These are phyloP conservation scores for Pseudobourletiella spinata DNA, from an alignment of 1,140 invertebrate genomes.

Conservation along the genomic window DNA sequence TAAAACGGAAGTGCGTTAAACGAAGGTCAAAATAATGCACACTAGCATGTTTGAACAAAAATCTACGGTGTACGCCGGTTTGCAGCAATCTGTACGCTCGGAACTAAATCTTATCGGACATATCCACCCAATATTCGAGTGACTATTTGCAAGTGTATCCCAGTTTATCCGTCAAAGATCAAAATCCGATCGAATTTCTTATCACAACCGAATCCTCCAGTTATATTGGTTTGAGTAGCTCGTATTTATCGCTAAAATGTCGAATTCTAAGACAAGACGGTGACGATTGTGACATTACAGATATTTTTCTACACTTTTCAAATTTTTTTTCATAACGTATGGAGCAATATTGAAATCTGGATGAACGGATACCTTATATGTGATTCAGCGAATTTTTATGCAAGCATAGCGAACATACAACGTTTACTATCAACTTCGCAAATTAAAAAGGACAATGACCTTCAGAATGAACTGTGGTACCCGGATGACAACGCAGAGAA, in stretches of 20 bases:
- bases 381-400: not conserved
- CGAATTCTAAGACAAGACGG: not conserved
- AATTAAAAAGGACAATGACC: not conserved
- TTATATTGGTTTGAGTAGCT: not conserved
- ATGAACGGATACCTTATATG: not conserved
- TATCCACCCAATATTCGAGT: not conserved
- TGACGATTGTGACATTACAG: not conserved
- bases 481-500: not conserved
- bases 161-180: not conserved
- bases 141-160: not conserved
- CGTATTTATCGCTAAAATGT: not conserved
- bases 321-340: not conserved
- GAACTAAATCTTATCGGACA: not conserved
- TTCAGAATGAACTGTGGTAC: not conserved
- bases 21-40: not conserved
- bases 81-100: not conserved
- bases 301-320: not conserved
- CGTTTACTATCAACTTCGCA: not conserved
- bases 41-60: no score
- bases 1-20: not conserved
- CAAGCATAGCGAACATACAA: not conserved
- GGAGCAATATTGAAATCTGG: not conserved
- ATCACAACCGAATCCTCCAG: not conserved
- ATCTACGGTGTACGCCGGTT: not conserved
- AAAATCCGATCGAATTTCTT: not conserved